Evolutionary conservation across 2,797 vertebrate genomes (phyloP).

Genomic region (Podargus strigoides): DNA sequence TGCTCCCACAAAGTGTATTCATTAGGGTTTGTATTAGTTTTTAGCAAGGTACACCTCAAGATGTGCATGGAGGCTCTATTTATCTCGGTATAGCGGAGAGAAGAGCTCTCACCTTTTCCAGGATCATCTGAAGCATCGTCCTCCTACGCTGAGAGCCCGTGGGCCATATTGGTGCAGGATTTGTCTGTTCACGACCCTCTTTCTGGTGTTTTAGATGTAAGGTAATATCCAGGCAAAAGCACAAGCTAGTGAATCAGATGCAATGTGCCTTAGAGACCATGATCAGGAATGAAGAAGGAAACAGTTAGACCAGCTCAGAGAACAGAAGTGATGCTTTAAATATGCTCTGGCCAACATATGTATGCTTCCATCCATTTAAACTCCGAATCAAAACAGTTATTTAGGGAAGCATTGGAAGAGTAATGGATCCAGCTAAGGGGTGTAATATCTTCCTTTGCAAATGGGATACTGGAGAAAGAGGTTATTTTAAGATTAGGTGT

Average conservation of each 20-base stretch:
- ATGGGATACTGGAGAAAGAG: background rate
- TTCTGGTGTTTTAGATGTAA: background rate
- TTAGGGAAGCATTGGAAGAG: background rate
- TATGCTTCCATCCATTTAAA: background rate
- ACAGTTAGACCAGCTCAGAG: slow-evolving; percentile 8
- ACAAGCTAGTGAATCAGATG: background rate
- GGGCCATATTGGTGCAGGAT: background rate
- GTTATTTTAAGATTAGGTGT: slow-evolving; percentile 17
- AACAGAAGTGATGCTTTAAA: slow-evolving; percentile 53
- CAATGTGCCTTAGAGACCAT: background rate
- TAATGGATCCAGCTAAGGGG: background rate
- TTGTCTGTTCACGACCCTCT: background rate
- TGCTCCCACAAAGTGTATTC: background rate
- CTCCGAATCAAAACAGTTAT: background rate
- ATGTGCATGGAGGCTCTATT: background rate
- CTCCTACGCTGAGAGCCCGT: background rate
- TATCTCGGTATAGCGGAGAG: background rate
- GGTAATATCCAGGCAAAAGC: background rate
- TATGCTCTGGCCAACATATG: background rate
- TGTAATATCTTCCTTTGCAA: slow-evolving; percentile 13
- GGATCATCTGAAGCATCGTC: background rate
- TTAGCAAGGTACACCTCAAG: background rate
- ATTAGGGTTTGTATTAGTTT: background rate
- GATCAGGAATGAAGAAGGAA: slow-evolving; percentile 49
- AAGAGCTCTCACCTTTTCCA: background rate